Evolutionary conservation across 2,113 vertebrate species (phyloP).

Genomic region (Columba janthina): DNA sequence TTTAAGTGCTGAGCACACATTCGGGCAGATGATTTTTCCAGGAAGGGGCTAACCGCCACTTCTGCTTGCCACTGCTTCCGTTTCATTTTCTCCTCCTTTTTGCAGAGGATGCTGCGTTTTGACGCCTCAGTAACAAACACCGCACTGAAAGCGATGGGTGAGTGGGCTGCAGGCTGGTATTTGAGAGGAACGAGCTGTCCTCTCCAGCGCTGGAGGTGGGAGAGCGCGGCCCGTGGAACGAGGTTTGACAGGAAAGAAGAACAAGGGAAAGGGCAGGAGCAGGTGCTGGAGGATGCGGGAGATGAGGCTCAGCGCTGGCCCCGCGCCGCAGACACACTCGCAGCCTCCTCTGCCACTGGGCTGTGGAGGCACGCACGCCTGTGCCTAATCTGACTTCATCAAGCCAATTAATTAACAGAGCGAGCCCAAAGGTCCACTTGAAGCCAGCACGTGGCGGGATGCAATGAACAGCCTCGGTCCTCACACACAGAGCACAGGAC

Average conservation of each 20-base stretch:
- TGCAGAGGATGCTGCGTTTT: not conserved
- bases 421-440: not conserved
- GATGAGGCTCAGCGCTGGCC: not conserved
- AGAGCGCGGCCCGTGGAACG: not conserved
- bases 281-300: fast-evolving
- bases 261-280: fast-evolving
- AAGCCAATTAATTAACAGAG: not conserved
- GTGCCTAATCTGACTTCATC: not conserved
- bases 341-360: not conserved
- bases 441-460: not conserved
- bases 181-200: not conserved
- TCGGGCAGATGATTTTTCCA: not conserved
- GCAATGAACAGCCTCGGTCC: not conserved
- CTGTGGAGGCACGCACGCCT: not conserved
- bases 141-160: not conserved
- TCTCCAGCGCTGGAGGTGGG: not conserved
- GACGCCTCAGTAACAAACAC: not conserved
- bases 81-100: not conserved
- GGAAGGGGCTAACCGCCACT: not conserved
- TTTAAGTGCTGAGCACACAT: not conserved
- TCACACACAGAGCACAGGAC: not conserved
- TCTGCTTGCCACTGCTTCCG: not conserved
- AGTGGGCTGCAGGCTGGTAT: not conserved
- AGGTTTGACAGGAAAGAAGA: not conserved
- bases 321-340: not conserved